Conservation (phyloP, 2,797 vertebrate species). For the Cuculus canorus region DNA sequence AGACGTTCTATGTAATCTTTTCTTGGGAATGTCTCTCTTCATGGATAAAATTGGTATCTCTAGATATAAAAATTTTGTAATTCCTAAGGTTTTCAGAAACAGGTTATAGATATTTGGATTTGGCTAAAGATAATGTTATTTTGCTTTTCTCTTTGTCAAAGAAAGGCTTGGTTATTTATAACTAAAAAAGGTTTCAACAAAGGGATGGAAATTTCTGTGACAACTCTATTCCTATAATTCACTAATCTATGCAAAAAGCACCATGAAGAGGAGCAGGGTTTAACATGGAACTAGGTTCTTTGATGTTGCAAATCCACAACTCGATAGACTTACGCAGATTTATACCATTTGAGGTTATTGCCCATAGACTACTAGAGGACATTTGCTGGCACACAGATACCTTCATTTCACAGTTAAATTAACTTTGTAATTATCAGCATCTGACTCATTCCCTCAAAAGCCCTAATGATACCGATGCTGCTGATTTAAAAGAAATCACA, state of each 20-base stretch:
- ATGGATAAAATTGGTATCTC: not conserved
- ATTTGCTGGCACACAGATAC: not conserved
- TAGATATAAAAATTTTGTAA: not conserved
- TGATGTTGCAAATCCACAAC: not conserved
- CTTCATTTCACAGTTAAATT: conserved; percentile 28
- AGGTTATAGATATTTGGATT: not conserved
- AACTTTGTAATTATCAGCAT: not conserved
- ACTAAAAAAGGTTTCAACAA: not conserved
- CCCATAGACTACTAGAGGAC: not conserved
- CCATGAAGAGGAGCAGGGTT: not conserved
- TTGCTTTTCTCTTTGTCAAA: not conserved
- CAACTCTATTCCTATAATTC: not conserved
- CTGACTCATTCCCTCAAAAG: not conserved
- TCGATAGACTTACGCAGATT: not conserved
- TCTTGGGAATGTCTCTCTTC: not conserved
- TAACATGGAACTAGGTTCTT: not conserved
- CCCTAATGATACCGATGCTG: not conserved
- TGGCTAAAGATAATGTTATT: not conserved
- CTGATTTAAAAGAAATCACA: not conserved
- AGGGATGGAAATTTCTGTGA: not conserved
- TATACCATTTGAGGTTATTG: not conserved
- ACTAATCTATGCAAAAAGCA: not conserved
- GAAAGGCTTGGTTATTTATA: not conserved
- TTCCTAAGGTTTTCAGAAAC: not conserved
- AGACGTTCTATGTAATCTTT: not conserved